phyloP scores from a whole-genome alignment of 30 jellyfish, hydroid and myxozoan species.

The Chrysaora quinquecirrha region DNA sequence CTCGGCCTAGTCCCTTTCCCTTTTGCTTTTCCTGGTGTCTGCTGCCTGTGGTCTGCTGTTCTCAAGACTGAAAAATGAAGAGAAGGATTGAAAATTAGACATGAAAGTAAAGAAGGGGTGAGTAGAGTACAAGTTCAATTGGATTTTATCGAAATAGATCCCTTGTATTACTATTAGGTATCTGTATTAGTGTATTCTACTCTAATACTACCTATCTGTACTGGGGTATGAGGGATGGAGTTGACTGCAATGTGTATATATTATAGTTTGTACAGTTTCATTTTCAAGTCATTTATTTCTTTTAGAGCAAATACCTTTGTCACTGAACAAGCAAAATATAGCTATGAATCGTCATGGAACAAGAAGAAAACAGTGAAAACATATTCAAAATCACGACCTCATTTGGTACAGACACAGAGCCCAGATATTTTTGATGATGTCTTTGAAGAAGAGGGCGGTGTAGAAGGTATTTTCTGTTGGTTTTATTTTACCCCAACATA shows the following conservation, averaged over 20 bases:
- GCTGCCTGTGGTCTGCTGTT: background rate
- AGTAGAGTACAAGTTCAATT: no score
- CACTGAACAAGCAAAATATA: no score
- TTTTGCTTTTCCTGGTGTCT: background rate
- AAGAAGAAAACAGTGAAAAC: background rate
- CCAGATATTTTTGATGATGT: background rate
- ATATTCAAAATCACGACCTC: constrained; percentile 33
- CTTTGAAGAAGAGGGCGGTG: background rate
- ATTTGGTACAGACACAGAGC: background rate
- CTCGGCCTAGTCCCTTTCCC: constrained; percentile 1
- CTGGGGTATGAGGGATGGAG: no score
- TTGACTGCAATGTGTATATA: no score
- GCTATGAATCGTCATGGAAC: background rate
- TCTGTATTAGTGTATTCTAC: no score
- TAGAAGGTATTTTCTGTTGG: background rate
- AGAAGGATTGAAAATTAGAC: background rate
- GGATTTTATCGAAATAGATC: no score
- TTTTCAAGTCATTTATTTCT: no score
- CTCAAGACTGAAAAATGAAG: background rate
- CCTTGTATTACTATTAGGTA: no score
- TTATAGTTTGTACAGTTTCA: no score
- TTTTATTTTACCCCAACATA: background rate
- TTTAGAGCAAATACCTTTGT: no score
- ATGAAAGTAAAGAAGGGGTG: no score
- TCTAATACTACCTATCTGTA: no score